A percentile compares a stretch with the other conserved stretches of the same genome.
Conservation (phyloP, 2,113 vertebrate species). For the Macaca nemestrina region DNA sequence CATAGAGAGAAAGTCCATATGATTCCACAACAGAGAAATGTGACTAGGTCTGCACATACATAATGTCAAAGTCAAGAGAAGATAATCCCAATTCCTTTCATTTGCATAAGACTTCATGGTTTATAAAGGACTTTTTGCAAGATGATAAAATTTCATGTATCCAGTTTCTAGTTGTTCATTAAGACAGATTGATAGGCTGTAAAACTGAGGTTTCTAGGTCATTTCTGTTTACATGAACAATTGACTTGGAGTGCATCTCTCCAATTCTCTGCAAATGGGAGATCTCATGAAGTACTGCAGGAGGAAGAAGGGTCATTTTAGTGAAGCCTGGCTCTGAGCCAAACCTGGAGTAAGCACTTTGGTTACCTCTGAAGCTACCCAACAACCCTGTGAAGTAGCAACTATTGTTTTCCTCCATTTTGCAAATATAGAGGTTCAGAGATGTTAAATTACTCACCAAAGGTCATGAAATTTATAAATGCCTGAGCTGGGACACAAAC, state of each 20-base stretch:
- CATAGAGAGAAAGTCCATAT: neutral
- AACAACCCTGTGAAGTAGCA: neutral
- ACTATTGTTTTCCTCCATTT: conserved; percentile 6
- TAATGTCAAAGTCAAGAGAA: neutral
- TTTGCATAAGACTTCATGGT: neutral
- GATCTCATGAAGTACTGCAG: neutral
- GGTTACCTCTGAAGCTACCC: conserved; percentile 14
- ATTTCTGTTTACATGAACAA: neutral
- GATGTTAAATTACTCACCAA: conserved; percentile 46
- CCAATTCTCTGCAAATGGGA: neutral
- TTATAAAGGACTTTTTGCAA: neutral
- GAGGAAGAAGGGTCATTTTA: neutral
- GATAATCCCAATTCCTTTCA: neutral
- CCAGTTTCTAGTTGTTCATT: neutral
- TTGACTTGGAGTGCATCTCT: neutral
- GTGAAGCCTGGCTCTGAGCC: neutral
- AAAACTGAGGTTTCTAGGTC: conserved; percentile 11
- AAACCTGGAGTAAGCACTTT: neutral
- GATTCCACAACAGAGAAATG: neutral
- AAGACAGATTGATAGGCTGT: neutral
- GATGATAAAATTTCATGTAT: neutral
- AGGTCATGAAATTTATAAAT: conserved; percentile 55
- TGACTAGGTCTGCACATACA: neutral
- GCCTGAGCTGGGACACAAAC: conserved; percentile 2
- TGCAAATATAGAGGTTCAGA: conserved; percentile 15